Base-by-base conservation (phyloP, 2,113 vertebrate genomes). In the Aldabrachelys gigantea region DNA sequence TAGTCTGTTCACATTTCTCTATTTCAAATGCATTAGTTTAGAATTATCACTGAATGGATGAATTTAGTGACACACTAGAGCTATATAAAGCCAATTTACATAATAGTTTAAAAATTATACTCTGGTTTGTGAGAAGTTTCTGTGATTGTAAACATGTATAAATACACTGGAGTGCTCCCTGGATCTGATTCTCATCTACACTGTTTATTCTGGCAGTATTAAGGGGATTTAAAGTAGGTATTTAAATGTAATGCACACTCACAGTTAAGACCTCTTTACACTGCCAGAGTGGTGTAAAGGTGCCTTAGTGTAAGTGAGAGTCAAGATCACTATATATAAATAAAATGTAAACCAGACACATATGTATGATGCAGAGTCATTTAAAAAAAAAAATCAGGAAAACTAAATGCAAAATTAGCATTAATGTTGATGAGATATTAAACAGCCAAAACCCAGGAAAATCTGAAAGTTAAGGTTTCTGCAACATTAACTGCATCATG, bases 221-320 rank as follows among this genome's bases (percentile, higher is more conserved):
- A 87, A 83, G 80, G 76, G 52, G 69, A 53, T 91, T 95, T 78
- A 96, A 94, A 94, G 4, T 1, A 0, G 38, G 59, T 53, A 59
- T 87, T 3, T n/a, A 81, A 80, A 56, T 82, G 38, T 72, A 96
- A 95, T 82, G 76, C 82, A 82, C 25, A 38, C 92, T 90, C 84
- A 89, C 16, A 69, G 10, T 19, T 19, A n/a, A 17, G 16, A n/a
- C n/a, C 62, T 38, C 19, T 72, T 72, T 72, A 72, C 82, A 84
- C 14, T 90, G 85, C 24, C 87, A 94, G 82, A n/a, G 24, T 80
- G 83, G 62, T 85, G 65, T 38, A 72, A 69, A 69, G n/a, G n/a
- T 22, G 9, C 65, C n/a, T 22, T 72, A 72, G n/a, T 38, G 19
- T 72, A 38, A 80, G 6, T 10, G 31, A 93, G 62, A 92, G 93